Evolutionary conservation across 2,797 vertebrate genomes (phyloP), one percentile per base, ranked within the genome.

Genomic region (Enteromius trimaculatus): DNA sequence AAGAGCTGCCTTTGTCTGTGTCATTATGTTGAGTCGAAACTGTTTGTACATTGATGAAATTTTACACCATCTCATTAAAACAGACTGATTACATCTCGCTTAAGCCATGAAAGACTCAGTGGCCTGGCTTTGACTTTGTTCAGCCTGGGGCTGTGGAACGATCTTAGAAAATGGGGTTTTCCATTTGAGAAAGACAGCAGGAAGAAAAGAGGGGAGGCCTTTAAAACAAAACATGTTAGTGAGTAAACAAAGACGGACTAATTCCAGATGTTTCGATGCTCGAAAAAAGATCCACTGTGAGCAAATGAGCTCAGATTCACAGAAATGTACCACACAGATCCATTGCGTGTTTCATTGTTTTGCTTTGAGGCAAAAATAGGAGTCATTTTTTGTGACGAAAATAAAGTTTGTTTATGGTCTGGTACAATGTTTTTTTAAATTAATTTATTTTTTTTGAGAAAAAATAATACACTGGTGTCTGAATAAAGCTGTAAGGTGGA

Each of bases 241-340:
- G 79, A 60, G 70, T 74, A 69, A 83, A 83, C 71, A 84, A 68
- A 34, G 69, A 44, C 14, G 10, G 51, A 65, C 21, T 13, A 51
- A 60, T 79, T 84, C 68, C 64, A 84, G 34, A 84, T 77, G 74
- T 74, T 77, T 77, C 31, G 19, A 76, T 17, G 58, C 49, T 58
- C 79, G n/a, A 19, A 47, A 47, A 39, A 31, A 8, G 60, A 64
- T 2, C 6, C 26, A 17, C 26, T 74, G 2, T 47, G 74, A 78
- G 39, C 44, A 37, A 3, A 14, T 81, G 42, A 39, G 60, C 39
- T 49, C 62, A 49, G 23, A 37, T 77, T 77, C 10, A 16, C 42
- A 34, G 9, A n/a, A 44, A 81, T 84, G 26, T 58, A 76, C 31
- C 71, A n/a, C 66, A 14, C n/a, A 80, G 37, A 42, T 65, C 64